Evolutionary conservation across 2,797 vertebrate genomes (phyloP).

Genomic region (Megaceryle alcyon): DNA sequence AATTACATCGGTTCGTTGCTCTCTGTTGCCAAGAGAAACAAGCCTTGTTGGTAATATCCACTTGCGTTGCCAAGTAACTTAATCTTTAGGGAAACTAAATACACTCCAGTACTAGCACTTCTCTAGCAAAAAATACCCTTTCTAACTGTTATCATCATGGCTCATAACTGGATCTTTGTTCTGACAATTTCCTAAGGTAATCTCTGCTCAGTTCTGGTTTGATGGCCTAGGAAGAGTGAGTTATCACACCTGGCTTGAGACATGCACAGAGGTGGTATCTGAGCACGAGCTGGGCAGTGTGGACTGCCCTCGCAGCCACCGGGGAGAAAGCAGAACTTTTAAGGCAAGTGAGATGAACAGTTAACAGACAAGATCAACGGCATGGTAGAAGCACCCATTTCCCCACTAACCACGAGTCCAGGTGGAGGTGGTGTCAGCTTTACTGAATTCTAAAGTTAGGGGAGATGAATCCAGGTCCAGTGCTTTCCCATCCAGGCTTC

Average conservation of each 20-base stretch:
- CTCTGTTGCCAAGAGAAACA: constrained; percentile 62
- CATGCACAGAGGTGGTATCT: accelerated
- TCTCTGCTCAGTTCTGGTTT: neutral
- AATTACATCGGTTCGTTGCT: constrained; percentile 36
- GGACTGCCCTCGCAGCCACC: neutral
- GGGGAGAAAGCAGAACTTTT: neutral
- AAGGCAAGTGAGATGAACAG: neutral
- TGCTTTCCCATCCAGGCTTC: neutral
- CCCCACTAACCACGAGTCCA: neutral
- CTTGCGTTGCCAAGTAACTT: constrained; percentile 27
- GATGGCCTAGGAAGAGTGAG: neutral
- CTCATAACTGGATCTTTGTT: neutral
- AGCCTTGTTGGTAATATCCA: constrained; percentile 6
- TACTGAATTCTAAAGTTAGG: neutral
- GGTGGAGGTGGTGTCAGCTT: neutral
- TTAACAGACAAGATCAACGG: accelerated
- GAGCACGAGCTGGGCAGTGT: neutral
- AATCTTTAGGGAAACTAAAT: neutral
- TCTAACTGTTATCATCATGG: neutral
- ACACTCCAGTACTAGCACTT: neutral
- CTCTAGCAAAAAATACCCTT: neutral
- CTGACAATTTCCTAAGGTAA: neutral
- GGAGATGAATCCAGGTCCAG: neutral
- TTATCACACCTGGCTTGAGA: neutral
- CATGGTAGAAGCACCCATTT: accelerated